Base-by-base conservation (phyloP, 2,888 invertebrate genomes). In the Stegophylla sp. region DNA sequence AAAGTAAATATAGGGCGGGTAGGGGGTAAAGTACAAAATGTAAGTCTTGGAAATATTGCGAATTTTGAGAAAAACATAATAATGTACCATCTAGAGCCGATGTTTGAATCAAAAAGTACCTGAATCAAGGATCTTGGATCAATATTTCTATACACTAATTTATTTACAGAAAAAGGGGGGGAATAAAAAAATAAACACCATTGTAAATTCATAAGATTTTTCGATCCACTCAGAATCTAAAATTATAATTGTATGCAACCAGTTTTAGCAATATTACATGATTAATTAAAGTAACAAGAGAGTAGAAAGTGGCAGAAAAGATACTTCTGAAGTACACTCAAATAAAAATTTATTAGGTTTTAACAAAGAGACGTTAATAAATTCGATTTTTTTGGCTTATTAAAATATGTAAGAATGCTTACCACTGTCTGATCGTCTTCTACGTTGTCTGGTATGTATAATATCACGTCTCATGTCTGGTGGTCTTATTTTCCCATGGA, bases 401-500 rank as follows among this genome's bases (percentile, higher is more conserved):
- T 48, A 61, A 79, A 69, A 59, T 67, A 69, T 67, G 17, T 48
- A 51, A 41, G 79, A 79, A 79, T 79, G 79, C 79, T 79, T 71
- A 79, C 79, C 79, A 34, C 71, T 79, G 69, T 79, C 79, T 69
- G 79, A 79, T 69, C 63, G 79, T 79, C 71, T 79, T 79, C 79
- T 79, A 85, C 96, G 91, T 87, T 96, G 93, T 83, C 96, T 89
- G 82, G 96, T 96, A 87, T 97, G 97, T 85, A 98, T 97, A 64
- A 96, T 97, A 87, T 97, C 97, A 85, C 97, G 93, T 85, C 96
- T 91, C 97, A 97, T 97, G 82, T 96, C 94, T 84, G 94, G 91
- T 41, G 97, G 97, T 82, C 97, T 90, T 87, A 95, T 94, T 79
- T 96, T 93, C 83, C 95, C 95, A 88, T 98, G 98, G 84, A 98